These are phyloP conservation scores for Brotula barbata DNA, from an alignment of 2,797 vertebrate species.

Conservation along the genomic window DNA sequence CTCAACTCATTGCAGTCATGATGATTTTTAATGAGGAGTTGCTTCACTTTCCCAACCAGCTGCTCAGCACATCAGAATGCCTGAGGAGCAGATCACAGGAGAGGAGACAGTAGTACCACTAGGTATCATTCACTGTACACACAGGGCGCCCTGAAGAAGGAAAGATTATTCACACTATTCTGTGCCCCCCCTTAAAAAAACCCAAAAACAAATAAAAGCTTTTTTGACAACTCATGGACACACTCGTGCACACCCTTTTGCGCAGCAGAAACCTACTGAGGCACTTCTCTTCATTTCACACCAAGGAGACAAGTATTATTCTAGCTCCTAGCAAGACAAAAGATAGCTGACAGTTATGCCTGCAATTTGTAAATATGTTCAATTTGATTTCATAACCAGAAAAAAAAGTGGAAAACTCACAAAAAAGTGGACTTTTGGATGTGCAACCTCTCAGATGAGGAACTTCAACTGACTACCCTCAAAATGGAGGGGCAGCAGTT, in stretches of 20 bases:
- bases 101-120: conserved; percentile 25
- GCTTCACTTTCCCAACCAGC: conserved; percentile 38
- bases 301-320: no score
- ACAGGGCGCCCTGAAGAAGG: conserved; percentile 8
- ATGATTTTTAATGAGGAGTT: conserved; percentile 65
- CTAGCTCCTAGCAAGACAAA: no score
- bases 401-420: no score
- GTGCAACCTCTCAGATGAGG: no score
- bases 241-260: neutral
- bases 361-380: no score
- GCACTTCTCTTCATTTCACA: no score
- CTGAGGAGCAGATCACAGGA: conserved; percentile 27
- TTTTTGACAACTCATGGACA: neutral
- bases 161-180: conserved; percentile 17
- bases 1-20: conserved; percentile 49
- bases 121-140: conserved; percentile 24
- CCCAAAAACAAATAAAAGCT: conserved; percentile 9
- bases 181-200: conserved; percentile 13
- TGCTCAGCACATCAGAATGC: conserved; percentile 34
- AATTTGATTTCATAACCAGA: no score
- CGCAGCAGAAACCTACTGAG: no score
- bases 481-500: no score
- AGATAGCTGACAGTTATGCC: no score
- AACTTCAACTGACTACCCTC: no score
- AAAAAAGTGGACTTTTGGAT: no score